Evolutionary conservation across 2,113 vertebrate species (phyloP), one percentile per base, ranked within the genome.

Genomic region (Cyprinus carpio): DNA sequence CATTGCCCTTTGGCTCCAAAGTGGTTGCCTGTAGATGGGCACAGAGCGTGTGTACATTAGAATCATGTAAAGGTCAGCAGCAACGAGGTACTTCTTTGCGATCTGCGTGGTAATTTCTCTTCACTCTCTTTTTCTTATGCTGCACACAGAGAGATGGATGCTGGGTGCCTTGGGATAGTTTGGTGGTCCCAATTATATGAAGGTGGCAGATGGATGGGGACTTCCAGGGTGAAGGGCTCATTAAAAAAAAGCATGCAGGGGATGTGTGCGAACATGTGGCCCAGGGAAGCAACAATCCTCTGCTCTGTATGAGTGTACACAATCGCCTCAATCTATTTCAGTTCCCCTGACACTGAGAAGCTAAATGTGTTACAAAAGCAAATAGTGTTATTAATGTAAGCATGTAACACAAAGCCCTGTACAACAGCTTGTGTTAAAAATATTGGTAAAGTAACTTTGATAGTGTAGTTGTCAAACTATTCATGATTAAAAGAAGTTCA

Each of bases 151-250:
- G 84, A 89, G 90, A 91, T 91, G 87, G 89, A 92, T 90, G 87
- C 87, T 80, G 75, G 75, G 81, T 86, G 88, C 90, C 58, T 0
- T 86, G 83, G 65, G 83, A 88, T 83, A 13, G 88, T 88, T 91
- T 85, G 16, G 88, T 88, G 87, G 84, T 91, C 87, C 92, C 90
- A 93, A 92, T 93, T 93, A 92, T 13, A 2, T 6, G 79, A 65
- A 92, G 86, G 88, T 85, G 43, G 88, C 84, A 86, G 88, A 92
- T 78, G 88, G 91, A 91, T 91, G 90, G 34, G 84, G 67, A 37
- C 83, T 79, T 84, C 87, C 86, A 83, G 72, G 58, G 82, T 79
- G 82, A 64, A 87, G 5, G 65, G 83, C 89, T 92, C 90, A 91
- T 92, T 92, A 77, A 56, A 56, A 31, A 56, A 49, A 31, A 76